phyloP scores from a whole-genome alignment of 2,888 invertebrate genomes.

The Prenolepis imparis region DNA sequence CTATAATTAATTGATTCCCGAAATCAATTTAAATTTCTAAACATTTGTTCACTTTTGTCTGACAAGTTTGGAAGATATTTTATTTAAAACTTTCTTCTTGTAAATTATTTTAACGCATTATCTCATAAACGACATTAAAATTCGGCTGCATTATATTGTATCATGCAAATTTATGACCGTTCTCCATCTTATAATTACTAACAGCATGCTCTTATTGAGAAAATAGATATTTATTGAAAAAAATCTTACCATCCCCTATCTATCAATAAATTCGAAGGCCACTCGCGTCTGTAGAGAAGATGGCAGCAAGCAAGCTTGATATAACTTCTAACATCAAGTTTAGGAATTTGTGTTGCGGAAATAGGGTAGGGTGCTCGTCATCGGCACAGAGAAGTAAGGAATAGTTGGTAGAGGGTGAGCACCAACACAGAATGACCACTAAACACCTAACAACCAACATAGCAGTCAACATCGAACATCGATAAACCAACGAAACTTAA shows the following conservation, averaged over 20 bases:
- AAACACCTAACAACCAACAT: constrained; percentile 86
- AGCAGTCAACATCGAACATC: constrained; percentile 86
- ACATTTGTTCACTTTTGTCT: constrained; percentile 50
- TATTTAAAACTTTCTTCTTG: constrained; percentile 26
- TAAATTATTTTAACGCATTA: not conserved
- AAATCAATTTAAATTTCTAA: constrained; percentile 69
- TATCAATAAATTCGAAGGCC: constrained; percentile 50
- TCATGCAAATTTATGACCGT: constrained; percentile 54
- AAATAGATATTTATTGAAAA: constrained; percentile 50
- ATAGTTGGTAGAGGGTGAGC: constrained; percentile 76
- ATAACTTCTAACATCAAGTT: constrained; percentile 82
- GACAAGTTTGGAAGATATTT: constrained; percentile 43
- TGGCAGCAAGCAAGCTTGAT: constrained; percentile 71
- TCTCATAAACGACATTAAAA: constrained; percentile 8
- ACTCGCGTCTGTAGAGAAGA: constrained; percentile 50
- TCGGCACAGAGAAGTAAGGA: constrained; percentile 77
- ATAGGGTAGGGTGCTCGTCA: constrained; percentile 71
- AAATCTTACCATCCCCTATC: constrained; percentile 68
- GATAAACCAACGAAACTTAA: constrained; percentile 85
- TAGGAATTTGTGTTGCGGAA: constrained; percentile 67
- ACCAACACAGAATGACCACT: constrained; percentile 85
- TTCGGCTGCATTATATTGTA: not conserved
- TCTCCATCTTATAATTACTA: constrained; percentile 55
- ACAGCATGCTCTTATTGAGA: constrained; percentile 68
- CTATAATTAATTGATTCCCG: too few relatives aligned